A percentile compares a stretch with the other conserved stretches of the same genome.
Conservation (phyloP, 2,888 invertebrate genomes). For the Seladonia tumulorum region DNA sequence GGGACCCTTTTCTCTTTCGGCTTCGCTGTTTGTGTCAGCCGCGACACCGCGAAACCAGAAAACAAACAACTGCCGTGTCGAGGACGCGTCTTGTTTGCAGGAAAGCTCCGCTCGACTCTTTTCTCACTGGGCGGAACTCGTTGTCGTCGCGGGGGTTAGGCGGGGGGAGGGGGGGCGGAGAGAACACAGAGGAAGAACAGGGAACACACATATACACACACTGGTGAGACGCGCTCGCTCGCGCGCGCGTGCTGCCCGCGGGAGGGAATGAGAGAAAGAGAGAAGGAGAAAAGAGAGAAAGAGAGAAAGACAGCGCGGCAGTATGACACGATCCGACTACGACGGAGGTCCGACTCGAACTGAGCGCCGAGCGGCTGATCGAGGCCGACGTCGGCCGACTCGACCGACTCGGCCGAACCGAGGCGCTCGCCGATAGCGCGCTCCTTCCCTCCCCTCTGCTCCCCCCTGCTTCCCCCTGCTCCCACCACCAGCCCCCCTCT, state of each 20-base stretch:
- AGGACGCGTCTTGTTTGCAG: constrained; percentile 67
- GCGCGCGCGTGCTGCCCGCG: constrained; percentile 52
- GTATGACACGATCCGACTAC: constrained; percentile 72
- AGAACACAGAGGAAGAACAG: constrained; percentile 44
- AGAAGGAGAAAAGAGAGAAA: constrained; percentile 66
- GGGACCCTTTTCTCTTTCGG: constrained; percentile 36
- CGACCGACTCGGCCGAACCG: constrained; percentile 63
- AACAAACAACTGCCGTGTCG: constrained; percentile 51
- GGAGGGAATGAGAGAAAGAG: constrained; percentile 62
- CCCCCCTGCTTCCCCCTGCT: not conserved
- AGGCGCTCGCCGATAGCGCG: constrained; percentile 69
- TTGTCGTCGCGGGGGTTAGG: constrained; percentile 51
- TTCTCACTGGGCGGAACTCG: constrained; percentile 68
- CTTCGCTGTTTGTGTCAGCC: constrained; percentile 53
- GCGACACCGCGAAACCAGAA: constrained; percentile 61
- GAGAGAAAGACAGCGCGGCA: constrained; percentile 68
- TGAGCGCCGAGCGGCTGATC: constrained; percentile 79
- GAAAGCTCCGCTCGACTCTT: constrained; percentile 57
- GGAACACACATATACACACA: constrained; percentile 45
- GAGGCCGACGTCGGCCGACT: constrained; percentile 74
- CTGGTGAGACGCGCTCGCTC: constrained; percentile 39
- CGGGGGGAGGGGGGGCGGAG: constrained; percentile 1
- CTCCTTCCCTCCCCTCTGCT: constrained; percentile 43
- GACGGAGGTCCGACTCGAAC: constrained; percentile 81
- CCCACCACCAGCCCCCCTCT: not conserved